Evolutionary conservation across 2,888 invertebrate species (phyloP).

Genomic region (Agonopterix alstromeriana): DNA sequence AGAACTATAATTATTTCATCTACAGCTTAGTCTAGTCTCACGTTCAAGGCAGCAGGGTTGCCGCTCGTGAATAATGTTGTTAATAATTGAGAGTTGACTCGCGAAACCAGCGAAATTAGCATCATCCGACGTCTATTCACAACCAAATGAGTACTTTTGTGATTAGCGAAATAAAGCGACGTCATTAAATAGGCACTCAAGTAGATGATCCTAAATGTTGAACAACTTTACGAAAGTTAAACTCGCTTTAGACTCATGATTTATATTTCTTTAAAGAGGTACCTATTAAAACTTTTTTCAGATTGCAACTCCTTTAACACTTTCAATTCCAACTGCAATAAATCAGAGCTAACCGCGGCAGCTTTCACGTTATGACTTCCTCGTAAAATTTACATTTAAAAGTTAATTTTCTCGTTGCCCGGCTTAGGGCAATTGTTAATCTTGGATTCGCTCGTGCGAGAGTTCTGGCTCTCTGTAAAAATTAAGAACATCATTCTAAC

Average conservation of each 20-base stretch:
- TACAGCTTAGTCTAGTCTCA: neutral
- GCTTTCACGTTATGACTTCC: slow-evolving; percentile 74
- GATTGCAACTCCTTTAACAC: slow-evolving; percentile 75
- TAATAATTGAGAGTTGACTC: neutral
- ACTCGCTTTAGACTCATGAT: slow-evolving; percentile 61
- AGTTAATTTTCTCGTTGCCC: slow-evolving; percentile 69
- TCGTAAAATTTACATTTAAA: slow-evolving; percentile 76
- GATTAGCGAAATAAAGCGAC: slow-evolving; percentile 46
- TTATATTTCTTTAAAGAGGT: slow-evolving; percentile 73
- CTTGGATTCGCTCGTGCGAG: slow-evolving; percentile 52
- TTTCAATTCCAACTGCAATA: slow-evolving; percentile 72
- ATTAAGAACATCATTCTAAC: slow-evolving; percentile 45
- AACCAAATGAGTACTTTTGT: slow-evolving; percentile 32
- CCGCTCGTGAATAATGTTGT: neutral
- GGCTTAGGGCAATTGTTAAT: slow-evolving; percentile 69
- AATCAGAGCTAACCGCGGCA: slow-evolving; percentile 72
- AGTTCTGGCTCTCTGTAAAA: slow-evolving; percentile 29
- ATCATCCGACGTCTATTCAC: slow-evolving; percentile 14
- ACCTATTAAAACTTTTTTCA: slow-evolving; percentile 75
- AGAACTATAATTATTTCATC: too few species aligned
- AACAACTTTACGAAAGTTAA: slow-evolving; percentile 60
- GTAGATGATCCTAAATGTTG: slow-evolving; percentile 60
- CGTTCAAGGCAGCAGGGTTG: too few species aligned
- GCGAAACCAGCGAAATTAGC: slow-evolving; percentile 10
- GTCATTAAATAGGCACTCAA: slow-evolving; percentile 58